phyloP scores from a whole-genome alignment of 2,888 invertebrate species.

The Torymus aiolomorphi region DNA sequence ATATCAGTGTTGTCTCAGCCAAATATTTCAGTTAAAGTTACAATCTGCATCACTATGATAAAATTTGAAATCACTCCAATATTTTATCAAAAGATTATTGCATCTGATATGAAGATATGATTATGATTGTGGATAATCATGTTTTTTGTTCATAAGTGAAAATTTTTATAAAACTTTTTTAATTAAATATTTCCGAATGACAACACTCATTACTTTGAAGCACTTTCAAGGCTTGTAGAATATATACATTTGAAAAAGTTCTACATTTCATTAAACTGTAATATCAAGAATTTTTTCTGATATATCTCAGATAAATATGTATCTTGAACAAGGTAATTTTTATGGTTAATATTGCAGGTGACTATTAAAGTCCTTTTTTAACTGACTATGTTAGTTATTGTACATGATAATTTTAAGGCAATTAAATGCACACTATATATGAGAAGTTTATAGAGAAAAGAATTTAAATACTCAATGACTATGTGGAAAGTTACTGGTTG shows the following conservation, averaged over 20 bases:
- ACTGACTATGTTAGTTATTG: slow-evolving; percentile 5
- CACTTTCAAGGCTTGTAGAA: slow-evolving; percentile 38
- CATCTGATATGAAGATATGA: slow-evolving; percentile 21
- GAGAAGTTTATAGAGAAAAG: slow-evolving; percentile 5
- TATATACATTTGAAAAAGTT: slow-evolving; percentile 36
- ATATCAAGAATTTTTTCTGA: background rate
- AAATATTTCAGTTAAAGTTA: slow-evolving; percentile 2
- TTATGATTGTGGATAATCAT: background rate
- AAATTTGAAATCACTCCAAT: background rate
- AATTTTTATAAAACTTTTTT: background rate
- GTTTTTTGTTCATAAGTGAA: background rate
- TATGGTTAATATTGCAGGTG: slow-evolving; percentile 20
- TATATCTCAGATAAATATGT: slow-evolving; percentile 10
- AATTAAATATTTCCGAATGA: slow-evolving; percentile 10
- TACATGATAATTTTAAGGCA: slow-evolving; percentile 35
- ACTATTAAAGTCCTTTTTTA: slow-evolving; percentile 1
- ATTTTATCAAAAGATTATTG: background rate
- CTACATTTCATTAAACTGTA: background rate
- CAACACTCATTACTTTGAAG: slow-evolving; percentile 24
- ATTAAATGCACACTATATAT: slow-evolving; percentile 1
- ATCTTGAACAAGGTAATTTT: slow-evolving; percentile 4
- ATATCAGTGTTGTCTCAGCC: slow-evolving; percentile 11
- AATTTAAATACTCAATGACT: slow-evolving; percentile 21
- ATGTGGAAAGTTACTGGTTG: background rate
- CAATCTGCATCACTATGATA: background rate